Evolutionary conservation across 1,140 invertebrate species (phyloP).

Genomic region (Eriosoma lanigerum): DNA sequence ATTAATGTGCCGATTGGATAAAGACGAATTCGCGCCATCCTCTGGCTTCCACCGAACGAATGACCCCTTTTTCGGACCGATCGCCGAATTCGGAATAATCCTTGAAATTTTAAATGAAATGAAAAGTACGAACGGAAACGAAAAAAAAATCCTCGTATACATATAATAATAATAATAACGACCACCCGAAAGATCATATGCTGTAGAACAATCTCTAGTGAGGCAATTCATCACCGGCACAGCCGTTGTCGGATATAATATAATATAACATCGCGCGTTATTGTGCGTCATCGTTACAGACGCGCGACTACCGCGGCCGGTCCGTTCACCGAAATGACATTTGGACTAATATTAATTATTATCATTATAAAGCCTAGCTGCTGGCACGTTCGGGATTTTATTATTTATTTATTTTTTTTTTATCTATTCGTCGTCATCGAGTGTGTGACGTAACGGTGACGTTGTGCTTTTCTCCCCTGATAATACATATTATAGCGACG

Average conservation of each 20-base stretch:
- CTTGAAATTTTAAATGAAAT: slow-evolving; percentile 28
- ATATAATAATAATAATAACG: slow-evolving; percentile 22
- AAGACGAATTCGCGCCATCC: too few relatives aligned
- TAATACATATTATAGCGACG: too few relatives aligned
- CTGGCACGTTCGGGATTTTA: too few relatives aligned
- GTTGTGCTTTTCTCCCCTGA: slow-evolving; percentile 16
- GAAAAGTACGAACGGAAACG: background rate
- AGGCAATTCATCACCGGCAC: too few relatives aligned
- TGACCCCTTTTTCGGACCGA: slow-evolving; percentile 37
- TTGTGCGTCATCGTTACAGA: background rate
- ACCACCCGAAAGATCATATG: background rate
- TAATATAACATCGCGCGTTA: too few relatives aligned
- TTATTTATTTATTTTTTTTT: background rate
- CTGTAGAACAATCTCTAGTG: too few relatives aligned
- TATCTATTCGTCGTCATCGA: background rate
- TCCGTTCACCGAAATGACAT: background rate
- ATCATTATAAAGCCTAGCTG: too few relatives aligned
- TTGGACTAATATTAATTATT: slow-evolving; percentile 36
- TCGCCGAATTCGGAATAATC: slow-evolving; percentile 15
- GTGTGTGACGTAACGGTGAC: slow-evolving; percentile 30
- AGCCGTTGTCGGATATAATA: too few relatives aligned
- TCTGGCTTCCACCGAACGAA: background rate
- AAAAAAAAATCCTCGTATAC: background rate
- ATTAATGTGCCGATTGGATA: too few relatives aligned
- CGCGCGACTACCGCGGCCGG: too few relatives aligned